Conservation (phyloP, 2,113 vertebrate genomes). For the Leucoraja erinaceus region DNA sequence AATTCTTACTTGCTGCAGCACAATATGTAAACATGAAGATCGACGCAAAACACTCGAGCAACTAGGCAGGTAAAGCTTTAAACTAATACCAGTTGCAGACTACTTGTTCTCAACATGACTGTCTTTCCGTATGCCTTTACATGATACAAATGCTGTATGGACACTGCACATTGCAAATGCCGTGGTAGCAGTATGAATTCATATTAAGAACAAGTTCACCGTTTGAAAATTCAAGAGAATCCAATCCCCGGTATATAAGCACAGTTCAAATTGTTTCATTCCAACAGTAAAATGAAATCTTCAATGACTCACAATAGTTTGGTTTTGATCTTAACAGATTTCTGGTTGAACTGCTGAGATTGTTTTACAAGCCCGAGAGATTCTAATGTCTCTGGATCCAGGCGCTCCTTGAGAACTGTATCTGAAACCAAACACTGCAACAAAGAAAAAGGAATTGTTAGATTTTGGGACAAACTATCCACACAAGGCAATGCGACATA, state of each 20-base stretch:
- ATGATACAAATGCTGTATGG: background rate
- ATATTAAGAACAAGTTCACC: background rate
- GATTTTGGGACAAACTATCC: background rate
- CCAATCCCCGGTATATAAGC: background rate
- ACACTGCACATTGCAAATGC: background rate
- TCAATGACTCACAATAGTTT: conserved; percentile 90
- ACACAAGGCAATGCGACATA: background rate
- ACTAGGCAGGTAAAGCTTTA: no score
- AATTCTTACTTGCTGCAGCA: no score
- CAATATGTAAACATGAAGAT: no score
- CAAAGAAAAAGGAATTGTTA: conserved; percentile 44
- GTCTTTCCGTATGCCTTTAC: no score
- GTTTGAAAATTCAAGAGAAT: background rate
- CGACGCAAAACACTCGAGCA: no score
- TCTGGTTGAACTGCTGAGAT: conserved; percentile 97
- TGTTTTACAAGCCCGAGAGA: conserved; percentile 95
- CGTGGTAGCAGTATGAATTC: background rate
- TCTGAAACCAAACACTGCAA: conserved; percentile 84
- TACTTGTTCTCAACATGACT: background rate
- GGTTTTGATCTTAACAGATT: conserved; percentile 98
- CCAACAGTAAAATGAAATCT: background rate
- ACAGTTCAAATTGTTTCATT: background rate
- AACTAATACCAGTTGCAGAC: background rate
- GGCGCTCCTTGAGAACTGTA: conserved; percentile 84
- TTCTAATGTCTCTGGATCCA: conserved; percentile 94